Percentiles rank a stretch among this genome's conserved stretches.
Evolutionary conservation across 2,888 invertebrate genomes (phyloP).

Genomic region (Bursaphelenchus okinawaensis): DNA sequence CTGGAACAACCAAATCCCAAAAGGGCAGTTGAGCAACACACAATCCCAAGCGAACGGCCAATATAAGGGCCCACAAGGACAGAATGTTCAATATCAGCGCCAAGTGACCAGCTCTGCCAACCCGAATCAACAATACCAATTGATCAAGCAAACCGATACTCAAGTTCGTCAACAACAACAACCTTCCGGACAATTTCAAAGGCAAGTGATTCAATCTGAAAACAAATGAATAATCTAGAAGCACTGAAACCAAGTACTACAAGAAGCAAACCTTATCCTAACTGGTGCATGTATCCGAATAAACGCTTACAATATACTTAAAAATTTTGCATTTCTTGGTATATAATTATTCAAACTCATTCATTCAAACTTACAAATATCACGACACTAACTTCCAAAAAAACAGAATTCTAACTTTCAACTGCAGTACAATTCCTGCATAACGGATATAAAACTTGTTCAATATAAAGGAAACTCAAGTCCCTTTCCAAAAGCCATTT

Average conservation of each 20-base stretch:
- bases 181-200: slow-evolving; percentile 51
- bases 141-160: slow-evolving; percentile 50
- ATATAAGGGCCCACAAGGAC: slow-evolving; percentile 46
- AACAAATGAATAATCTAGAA: slow-evolving; percentile 24
- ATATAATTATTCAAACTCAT: too few relatives aligned
- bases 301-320: too few relatives aligned
- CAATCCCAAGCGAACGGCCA: slow-evolving; percentile 44
- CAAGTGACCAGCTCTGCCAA: slow-evolving; percentile 49
- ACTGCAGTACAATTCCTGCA: too few relatives aligned
- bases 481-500: too few relatives aligned
- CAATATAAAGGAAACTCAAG: too few relatives aligned
- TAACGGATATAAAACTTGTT: too few relatives aligned
- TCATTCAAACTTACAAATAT: too few relatives aligned
- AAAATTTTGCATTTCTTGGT: too few relatives aligned
- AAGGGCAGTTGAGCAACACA: slow-evolving; percentile 44
- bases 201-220: slow-evolving; percentile 23
- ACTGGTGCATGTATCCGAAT: slow-evolving; percentile 35
- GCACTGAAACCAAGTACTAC: slow-evolving; percentile 56
- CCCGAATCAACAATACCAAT: slow-evolving; percentile 43
- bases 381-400: not conserved
- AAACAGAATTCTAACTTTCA: too few relatives aligned
- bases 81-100: slow-evolving; percentile 49
- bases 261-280: slow-evolving; percentile 57
- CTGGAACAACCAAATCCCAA: slow-evolving; percentile 40
- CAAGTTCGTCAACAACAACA: slow-evolving; percentile 48